These are phyloP conservation scores for Anhinga rufa DNA, from an alignment of 2,113 vertebrate species.

Conservation along the genomic window DNA sequence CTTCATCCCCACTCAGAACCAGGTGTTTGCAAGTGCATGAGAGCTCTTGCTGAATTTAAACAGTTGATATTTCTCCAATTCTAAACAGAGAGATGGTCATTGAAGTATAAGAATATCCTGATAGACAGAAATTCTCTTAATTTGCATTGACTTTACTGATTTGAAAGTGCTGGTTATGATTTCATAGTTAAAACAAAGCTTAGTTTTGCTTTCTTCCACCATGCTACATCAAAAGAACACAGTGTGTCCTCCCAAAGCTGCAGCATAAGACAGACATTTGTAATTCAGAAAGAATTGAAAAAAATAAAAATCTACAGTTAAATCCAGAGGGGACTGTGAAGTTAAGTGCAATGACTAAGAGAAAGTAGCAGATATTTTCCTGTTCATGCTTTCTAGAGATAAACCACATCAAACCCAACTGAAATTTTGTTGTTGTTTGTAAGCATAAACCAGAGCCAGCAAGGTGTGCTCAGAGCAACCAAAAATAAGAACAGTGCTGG, in stretches of 20 bases:
- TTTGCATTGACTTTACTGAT: too few species aligned
- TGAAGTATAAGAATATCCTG: neutral
- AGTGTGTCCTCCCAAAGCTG: neutral
- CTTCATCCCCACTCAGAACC: neutral
- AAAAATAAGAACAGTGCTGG: fast-evolving
- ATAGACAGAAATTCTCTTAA: neutral
- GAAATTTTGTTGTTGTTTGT: neutral
- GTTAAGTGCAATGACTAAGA: neutral
- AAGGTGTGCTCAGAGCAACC: neutral
- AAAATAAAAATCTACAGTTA: neutral
- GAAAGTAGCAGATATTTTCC: neutral
- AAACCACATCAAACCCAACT: neutral
- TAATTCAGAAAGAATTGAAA: neutral
- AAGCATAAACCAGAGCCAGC: neutral
- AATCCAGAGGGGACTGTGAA: neutral
- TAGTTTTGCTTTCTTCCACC: neutral
- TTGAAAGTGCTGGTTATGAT: neutral
- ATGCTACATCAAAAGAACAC: fast-evolving
- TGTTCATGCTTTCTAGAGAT: neutral
- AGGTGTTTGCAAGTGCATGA: neutral
- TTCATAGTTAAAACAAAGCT: neutral
- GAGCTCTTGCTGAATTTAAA: neutral
- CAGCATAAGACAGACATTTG: neutral
- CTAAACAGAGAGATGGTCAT: fast-evolving
- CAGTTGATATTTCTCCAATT: neutral